Base-by-base conservation (phyloP, 1,140 invertebrate species). In the Cardiocondyla obscurior region DNA sequence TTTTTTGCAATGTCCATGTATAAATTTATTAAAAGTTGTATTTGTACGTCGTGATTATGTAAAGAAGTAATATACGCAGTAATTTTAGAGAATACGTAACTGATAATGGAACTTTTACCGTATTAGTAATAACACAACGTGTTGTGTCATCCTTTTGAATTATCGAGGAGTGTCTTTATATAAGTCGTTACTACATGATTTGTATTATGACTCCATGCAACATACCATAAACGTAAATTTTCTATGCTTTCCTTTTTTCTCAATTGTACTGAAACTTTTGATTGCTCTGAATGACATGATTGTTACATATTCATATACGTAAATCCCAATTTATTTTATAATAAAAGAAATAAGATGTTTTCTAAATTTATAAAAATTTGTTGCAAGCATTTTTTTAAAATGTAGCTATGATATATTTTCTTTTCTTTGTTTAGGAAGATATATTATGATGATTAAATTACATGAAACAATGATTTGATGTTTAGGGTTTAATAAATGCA, bases 161-260 rank as follows among this genome's bases (percentile, higher is more conserved):
- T 65, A 77, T 67, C 33, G 19, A 53, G 51, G 19, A 53, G 51
- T 10, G 16, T 53, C 19, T 69, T 79, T 79, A 69, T 12, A 10
- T 69, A 79, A 79, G 33, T 53, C 3, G 62, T 39, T 77, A 53
- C 62, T n/a, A 33, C 62, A 79, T 12, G 14, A n/a, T 76, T 64
- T 44, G 12, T 36, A 25, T 76, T 33, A 64, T 46, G 19, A 16
- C 36, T 51, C 8, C 10, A 14, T 30, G 25, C 36, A 74, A 76
- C 16, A 44, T 7, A 46, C 14, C 46, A 25, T 67, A 39, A 70
- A 57, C 8, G 14, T 30, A 55, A 25, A 73, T 42, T 81, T 16
- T 28, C 10, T 36, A 33, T 44, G 30, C 36, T 73, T 51, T 58
- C 51, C 58, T 28, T 58, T 73, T 46, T 46, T 58, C 39, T 79